Base-by-base conservation (phyloP, 2,113 vertebrate species). In the Alosa alosa region DNA sequence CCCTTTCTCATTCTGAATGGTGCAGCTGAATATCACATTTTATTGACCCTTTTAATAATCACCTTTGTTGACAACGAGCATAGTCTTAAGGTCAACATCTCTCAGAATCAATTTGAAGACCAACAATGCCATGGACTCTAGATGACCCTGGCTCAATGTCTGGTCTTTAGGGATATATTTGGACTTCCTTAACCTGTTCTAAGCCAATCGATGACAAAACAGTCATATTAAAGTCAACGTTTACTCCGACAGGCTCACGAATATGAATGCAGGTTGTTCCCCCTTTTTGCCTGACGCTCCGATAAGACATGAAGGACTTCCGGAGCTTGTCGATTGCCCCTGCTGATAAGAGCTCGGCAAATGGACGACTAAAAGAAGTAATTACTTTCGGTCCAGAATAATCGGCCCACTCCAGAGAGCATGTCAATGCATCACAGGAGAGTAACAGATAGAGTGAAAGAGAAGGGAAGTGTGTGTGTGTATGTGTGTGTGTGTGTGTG, bases 361-460 rank as follows among this genome's bases (percentile, higher is more conserved):
- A 89, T 84, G 87, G 87, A 88, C 86, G 85, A 87, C 88, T 87
- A 83, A 90, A 86, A 92, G 90, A 75, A 87, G 83, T 88, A 93
- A 93, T 94, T 92, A 90, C 25, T 85, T 88, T 91, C 86, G 89
- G 87, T 91, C 93, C 91, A 89, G 83, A 7, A 52, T 86, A 25
- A 91, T 82, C 86, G 45, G 50, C 88, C 88, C 64, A 86, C 86
- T 87, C 90, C 90, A 87, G 82, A 85, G 87, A 87, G 82, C 86
- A 85, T 17, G 81, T 91, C 75, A 52, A 89, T 89, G 85, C 84
- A 86, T 88, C 87, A 90, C 86, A 88, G 60, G 57, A 46, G 78
- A 57, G 75, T 3, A 36, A 72, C 57, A n/a, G 22, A 64, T n/a
- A 64, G 57, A 64, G n/a, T n/a, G 57, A 64, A 20, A 64, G 22